phyloP scores from a whole-genome alignment of 1,140 invertebrate genomes.

The Meloidogyne chitwoodi region DNA sequence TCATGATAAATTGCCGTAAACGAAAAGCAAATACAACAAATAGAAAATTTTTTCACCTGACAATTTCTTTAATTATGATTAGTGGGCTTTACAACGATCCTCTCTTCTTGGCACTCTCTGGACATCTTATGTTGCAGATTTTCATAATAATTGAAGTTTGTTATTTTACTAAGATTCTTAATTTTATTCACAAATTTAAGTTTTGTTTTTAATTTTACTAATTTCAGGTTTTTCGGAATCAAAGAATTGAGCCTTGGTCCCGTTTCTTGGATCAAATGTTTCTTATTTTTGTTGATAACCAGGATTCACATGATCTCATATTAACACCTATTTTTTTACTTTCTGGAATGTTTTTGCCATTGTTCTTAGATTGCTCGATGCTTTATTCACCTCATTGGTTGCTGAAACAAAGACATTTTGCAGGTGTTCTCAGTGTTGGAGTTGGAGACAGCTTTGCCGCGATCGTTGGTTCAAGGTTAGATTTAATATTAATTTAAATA shows the following conservation, averaged over 20 bases:
- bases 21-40: slow-evolving; percentile 33
- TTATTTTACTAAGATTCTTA: not conserved
- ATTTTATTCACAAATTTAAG: not conserved
- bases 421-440: slow-evolving; percentile 44
- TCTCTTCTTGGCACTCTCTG: slow-evolving; percentile 27
- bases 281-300: slow-evolving; percentile 43
- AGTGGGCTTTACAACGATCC: slow-evolving; percentile 46
- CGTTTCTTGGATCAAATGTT: slow-evolving; percentile 30
- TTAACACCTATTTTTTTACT: slow-evolving; percentile 48
- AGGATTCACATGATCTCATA: slow-evolving; percentile 43
- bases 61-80: slow-evolving; percentile 42
- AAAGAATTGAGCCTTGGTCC: slow-evolving; percentile 34
- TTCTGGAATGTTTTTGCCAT: slow-evolving; percentile 44
- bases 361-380: slow-evolving; percentile 27
- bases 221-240: slow-evolving; percentile 38
- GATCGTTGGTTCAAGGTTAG: slow-evolving; percentile 30
- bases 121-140: slow-evolving; percentile 40
- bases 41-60: slow-evolving; percentile 53
- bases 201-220: not conserved
- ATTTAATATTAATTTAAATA: not conserved
- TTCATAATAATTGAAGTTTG: slow-evolving; percentile 49
- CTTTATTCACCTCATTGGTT: slow-evolving; percentile 18
- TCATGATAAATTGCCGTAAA: slow-evolving; percentile 1
- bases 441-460: slow-evolving; percentile 50
- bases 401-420: slow-evolving; percentile 41